Evolutionary conservation across 2,888 invertebrate genomes (phyloP).

Genomic region (Eurois occulta): DNA sequence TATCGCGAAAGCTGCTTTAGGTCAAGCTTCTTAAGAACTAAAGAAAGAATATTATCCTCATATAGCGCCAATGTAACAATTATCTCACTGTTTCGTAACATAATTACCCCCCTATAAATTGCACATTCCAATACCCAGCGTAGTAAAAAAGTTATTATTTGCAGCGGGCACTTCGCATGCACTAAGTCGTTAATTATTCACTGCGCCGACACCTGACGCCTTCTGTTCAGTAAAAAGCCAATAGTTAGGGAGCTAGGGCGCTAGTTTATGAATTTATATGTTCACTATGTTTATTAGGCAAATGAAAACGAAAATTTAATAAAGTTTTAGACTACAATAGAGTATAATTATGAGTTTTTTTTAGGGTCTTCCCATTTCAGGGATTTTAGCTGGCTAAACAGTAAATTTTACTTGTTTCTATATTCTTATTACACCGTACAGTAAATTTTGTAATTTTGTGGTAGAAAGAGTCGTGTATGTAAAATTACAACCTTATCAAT

Average conservation of each 20-base stretch:
- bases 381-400: background rate
- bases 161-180: conserved; percentile 56
- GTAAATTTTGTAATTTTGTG: background rate
- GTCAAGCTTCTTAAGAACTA: too few species aligned
- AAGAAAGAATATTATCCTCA: too few species aligned
- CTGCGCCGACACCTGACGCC: conserved; percentile 66
- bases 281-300: conserved; percentile 37
- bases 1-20: too few species aligned
- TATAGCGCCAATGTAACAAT: too few species aligned
- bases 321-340: background rate
- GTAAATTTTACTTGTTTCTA: accelerated
- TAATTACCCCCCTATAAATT: conserved; percentile 3
- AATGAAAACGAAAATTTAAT: conserved; percentile 15
- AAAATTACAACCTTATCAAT: background rate
- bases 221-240: conserved; percentile 62
- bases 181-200: conserved; percentile 72
- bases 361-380: background rate
- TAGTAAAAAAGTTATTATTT: conserved; percentile 56
- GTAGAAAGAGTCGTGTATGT: background rate
- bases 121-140: conserved; percentile 35
- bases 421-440: background rate
- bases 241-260: conserved; percentile 46
- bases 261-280: conserved; percentile 52
- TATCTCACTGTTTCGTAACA: background rate
- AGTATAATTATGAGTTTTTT: background rate